A percentile compares a stretch with the other conserved stretches of the same genome.
phyloP scores from a whole-genome alignment of 2,797 vertebrate species.

The Danio tinwini region DNA sequence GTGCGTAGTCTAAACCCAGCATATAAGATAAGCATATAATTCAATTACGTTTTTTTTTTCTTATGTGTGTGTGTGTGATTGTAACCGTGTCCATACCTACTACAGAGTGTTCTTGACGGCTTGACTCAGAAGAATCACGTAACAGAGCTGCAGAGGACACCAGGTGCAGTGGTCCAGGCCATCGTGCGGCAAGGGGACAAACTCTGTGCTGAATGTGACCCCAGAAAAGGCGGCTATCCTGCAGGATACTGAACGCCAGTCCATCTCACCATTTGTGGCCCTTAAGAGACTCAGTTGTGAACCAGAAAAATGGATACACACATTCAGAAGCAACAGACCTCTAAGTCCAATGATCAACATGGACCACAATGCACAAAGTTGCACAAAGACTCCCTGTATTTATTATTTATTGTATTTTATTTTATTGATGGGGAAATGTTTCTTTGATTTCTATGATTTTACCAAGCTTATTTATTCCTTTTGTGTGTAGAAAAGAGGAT shows the following conservation, averaged over 20 bases:
- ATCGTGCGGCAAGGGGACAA: constrained; percentile 76
- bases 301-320: neutral
- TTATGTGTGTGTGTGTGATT: constrained; percentile 20
- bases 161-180: constrained; percentile 79
- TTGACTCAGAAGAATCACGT: constrained; percentile 79
- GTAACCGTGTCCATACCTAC: neutral
- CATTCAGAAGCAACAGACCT: neutral
- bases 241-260: constrained; percentile 77
- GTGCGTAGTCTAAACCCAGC: neutral
- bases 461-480: constrained; percentile 44
- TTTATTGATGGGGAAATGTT: constrained; percentile 19
- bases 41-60: too few relatives aligned
- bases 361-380: constrained; percentile 6
- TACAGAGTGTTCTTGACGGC: constrained; percentile 76
- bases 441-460: constrained; percentile 32
- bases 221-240: constrained; percentile 82
- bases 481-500: constrained; percentile 60
- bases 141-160: constrained; percentile 70
- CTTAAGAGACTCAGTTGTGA: constrained; percentile 27
- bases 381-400: constrained; percentile 27
- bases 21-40: too few relatives aligned
- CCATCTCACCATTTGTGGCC: constrained; percentile 19
- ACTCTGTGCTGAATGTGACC: constrained; percentile 79
- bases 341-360: neutral
- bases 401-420: constrained; percentile 23